These are phyloP conservation scores for Dicrostonyx torquatus DNA, from an alignment of 2,797 vertebrate genomes.

Conservation along the genomic window DNA sequence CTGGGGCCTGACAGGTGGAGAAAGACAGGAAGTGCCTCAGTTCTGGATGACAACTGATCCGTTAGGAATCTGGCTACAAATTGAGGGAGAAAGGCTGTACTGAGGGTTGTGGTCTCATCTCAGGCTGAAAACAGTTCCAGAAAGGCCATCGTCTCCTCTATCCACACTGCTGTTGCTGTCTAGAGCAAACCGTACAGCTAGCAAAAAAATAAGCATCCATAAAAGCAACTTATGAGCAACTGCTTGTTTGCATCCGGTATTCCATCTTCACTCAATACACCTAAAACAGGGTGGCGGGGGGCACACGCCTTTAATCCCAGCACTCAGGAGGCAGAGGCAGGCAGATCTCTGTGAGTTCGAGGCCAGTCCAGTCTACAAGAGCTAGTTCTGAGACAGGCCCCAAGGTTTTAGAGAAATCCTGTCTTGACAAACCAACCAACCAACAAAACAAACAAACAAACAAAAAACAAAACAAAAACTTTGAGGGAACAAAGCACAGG, in stretches of 20 bases:
- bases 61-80: neutral
- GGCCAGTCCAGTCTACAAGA: no score
- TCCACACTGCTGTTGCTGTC: neutral
- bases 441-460: no score
- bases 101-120: neutral
- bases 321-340: no score
- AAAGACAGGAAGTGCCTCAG: fast-evolving
- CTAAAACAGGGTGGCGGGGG: no score
- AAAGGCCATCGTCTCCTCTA: neutral
- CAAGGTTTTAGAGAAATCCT: no score
- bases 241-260: neutral
- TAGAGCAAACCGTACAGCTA: neutral
- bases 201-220: neutral
- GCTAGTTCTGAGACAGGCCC: no score
- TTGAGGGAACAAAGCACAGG: neutral
- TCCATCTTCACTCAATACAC: neutral
- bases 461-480: no score
- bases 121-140: neutral
- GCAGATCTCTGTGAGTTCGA: no score
- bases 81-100: fast-evolving
- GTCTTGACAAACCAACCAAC: no score
- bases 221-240: no score
- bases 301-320: no score
- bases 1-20: neutral
- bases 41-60: neutral